Percentiles rank a stretch among this genome's conserved stretches.
Evolutionary conservation across 2,113 vertebrate genomes (phyloP).

Genomic region (Pseudorectes ferrugineus): DNA sequence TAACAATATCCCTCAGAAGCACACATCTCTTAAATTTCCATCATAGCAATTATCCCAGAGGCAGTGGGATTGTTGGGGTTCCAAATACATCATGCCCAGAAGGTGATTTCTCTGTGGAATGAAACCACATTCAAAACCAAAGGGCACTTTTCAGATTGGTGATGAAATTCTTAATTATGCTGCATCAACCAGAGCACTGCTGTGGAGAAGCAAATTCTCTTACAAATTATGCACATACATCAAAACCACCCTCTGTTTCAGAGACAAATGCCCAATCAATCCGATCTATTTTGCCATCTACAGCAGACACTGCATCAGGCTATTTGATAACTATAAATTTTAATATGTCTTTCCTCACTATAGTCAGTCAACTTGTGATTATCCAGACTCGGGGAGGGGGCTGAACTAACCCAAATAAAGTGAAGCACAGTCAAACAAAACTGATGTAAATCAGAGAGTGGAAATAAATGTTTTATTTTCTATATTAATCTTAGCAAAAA

Average conservation of each 20-base stretch:
- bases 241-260: conserved; percentile 50
- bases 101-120: background rate
- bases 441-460: background rate
- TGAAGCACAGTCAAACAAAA: background rate
- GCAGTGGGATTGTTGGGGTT: background rate
- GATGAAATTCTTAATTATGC: conserved; percentile 52
- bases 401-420: background rate
- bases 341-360: background rate
- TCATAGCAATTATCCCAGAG: background rate
- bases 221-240: conserved; percentile 52
- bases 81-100: background rate
- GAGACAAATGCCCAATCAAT: conserved; percentile 54
- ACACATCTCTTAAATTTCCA: background rate
- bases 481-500: background rate
- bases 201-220: conserved; percentile 25
- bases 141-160: background rate
- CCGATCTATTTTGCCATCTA: conserved; percentile 21
- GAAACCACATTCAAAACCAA: background rate
- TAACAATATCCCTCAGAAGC: background rate
- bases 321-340: conserved; percentile 47
- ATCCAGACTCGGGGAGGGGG: background rate
- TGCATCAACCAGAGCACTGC: background rate
- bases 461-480: background rate
- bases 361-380: conserved; percentile 15
- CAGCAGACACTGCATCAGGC: conserved; percentile 22